Conservation (phyloP, 2,888 invertebrate genomes). For the Drosophila maculinotata region DNA sequence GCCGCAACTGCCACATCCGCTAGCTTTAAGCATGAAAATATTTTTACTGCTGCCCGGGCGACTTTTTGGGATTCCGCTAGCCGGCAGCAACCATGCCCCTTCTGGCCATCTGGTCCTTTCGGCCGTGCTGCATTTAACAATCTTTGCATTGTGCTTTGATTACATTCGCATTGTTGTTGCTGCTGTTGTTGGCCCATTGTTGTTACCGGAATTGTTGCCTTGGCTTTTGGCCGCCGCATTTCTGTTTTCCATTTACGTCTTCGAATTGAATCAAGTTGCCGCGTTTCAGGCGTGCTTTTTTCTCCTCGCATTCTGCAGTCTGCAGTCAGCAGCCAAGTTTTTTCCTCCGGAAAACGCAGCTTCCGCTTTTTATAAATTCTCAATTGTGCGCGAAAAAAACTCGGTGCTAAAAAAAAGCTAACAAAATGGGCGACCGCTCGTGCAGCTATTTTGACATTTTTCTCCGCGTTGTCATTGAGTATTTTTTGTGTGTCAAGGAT, state of each 20-base stretch:
- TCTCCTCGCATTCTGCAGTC: slow-evolving; percentile 20
- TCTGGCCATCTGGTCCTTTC: slow-evolving; percentile 11
- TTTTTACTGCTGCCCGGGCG: slow-evolving; percentile 31
- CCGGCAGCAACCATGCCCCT: slow-evolving; percentile 10
- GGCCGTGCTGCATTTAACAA: slow-evolving; percentile 52
- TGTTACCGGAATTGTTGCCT: slow-evolving; percentile 47
- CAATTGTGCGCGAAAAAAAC: slow-evolving; percentile 64
- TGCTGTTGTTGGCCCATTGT: slow-evolving; percentile 39
- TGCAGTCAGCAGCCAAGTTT: slow-evolving; percentile 67
- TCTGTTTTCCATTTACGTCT: slow-evolving; percentile 69
- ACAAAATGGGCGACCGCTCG: slow-evolving; percentile 46
- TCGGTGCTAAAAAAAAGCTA: slow-evolving; percentile 18
- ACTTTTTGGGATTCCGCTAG: slow-evolving; percentile 24
- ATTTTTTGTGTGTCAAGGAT: slow-evolving; percentile 37
- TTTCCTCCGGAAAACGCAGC: slow-evolving; percentile 75
- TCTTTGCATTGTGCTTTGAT: slow-evolving; percentile 66
- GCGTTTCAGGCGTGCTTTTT: slow-evolving; percentile 56
- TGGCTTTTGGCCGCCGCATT: slow-evolving; percentile 59
- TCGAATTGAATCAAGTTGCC: slow-evolving; percentile 76
- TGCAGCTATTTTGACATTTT: slow-evolving; percentile 57
- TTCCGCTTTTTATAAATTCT: slow-evolving; percentile 74
- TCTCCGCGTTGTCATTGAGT: slow-evolving; percentile 27
- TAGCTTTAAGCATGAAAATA: slow-evolving; percentile 49
- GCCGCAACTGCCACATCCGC: slow-evolving; percentile 19
- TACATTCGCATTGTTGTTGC: slow-evolving; percentile 47